Base-by-base conservation (phyloP, 1,140 invertebrate genomes). In the Procambarus clarkii region DNA sequence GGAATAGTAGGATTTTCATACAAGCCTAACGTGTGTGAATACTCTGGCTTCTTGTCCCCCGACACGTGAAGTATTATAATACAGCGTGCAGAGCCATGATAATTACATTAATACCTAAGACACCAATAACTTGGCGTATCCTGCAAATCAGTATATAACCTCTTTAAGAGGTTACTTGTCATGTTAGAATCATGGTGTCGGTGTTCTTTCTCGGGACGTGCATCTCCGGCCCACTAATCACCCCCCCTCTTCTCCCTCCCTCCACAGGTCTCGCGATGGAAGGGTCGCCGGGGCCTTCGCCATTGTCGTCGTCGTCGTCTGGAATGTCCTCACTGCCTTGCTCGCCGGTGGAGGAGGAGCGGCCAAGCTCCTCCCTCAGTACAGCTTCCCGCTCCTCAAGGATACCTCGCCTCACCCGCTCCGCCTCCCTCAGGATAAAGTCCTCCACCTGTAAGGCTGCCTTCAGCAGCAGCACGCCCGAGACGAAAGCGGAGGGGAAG, bases 381-480 rank as follows among this genome's bases (percentile, higher is more conserved):
- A 88, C 78, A 7, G 86, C 86, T 34, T 88, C 86, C 9, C 54
- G 86, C 60, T 60, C 78, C 64, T 88, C 86, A 0, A 60, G 78
- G 64, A 88, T 88, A 45, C 86, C 86, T 21, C 46, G 60, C n/a
- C 46, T 88, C 58, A 81, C 60, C 34, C 86, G 86, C 18, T 88
- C 86, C 3, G 78, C 78, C 78, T 88, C 86, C 58, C 60, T 88
- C 18, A 60, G 86, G n/a, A 81, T 88, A 46, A 88, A 88, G 64
- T 80, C 78, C 45, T 64, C 86, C 24, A 64, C 60, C 0, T 79
- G 50, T 2, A 13, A 8, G 44, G 3, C 11, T 4, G 18, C 13
- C 24, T 34, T 3, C 76, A 46, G 15, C 77, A 15, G 7, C 45
- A 79, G 11, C 54, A 7, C 50, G 18, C 3, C 48, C 4, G 48